Conservation (phyloP, 2,797 vertebrate genomes). For the Clamator glandarius region DNA sequence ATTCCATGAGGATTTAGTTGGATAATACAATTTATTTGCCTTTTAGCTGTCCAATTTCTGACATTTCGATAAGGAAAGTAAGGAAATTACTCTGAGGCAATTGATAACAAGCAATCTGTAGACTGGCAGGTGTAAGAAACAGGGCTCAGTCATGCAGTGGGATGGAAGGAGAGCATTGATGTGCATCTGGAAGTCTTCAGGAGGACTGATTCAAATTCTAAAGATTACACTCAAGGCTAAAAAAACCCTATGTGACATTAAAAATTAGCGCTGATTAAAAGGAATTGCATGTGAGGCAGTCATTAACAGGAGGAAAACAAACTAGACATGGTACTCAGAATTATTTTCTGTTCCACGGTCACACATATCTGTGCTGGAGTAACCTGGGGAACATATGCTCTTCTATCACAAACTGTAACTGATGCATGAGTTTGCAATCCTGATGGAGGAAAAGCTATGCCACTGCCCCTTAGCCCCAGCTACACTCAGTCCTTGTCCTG, state of each 20-base stretch:
- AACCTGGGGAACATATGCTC: background rate
- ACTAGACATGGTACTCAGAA: background rate
- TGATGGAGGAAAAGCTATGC: background rate
- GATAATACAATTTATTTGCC: background rate
- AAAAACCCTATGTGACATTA: background rate
- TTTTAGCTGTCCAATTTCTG: background rate
- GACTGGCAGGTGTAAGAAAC: background rate
- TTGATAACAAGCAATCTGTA: background rate
- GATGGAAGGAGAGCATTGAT: background rate
- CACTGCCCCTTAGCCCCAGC: background rate
- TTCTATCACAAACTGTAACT: background rate
- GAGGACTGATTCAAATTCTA: background rate
- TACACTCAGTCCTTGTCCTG: background rate
- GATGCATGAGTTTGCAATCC: background rate
- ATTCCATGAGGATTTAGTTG: background rate
- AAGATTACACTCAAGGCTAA: background rate
- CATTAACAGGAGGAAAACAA: background rate
- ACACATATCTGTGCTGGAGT: background rate
- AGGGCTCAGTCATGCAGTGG: background rate
- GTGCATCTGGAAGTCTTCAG: background rate
- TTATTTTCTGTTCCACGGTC: background rate
- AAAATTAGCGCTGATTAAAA: background rate
- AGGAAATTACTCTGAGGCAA: background rate
- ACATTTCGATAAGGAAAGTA: background rate
- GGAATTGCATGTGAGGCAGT: background rate